A percentile compares a stretch with the other conserved stretches of the same genome.
Conservation (phyloP, 2,113 vertebrate genomes). For the Irena cyanogastra region DNA sequence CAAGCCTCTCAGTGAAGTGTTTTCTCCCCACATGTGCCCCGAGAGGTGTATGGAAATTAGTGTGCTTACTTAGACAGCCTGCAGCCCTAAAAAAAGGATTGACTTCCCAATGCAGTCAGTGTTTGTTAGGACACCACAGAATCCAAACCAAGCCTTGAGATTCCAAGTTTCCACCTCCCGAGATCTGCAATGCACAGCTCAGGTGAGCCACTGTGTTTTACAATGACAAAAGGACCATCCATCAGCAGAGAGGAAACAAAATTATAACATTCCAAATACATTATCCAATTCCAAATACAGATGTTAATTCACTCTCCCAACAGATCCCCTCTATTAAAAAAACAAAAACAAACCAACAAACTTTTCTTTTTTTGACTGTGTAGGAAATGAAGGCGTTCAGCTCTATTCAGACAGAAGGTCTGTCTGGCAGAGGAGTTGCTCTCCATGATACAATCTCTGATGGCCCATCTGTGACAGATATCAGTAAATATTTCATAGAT, state of each 20-base stretch:
- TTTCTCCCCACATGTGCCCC: background rate
- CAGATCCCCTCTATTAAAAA: background rate
- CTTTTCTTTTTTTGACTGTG: background rate
- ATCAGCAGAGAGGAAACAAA: conserved; percentile 32
- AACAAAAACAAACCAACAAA: background rate
- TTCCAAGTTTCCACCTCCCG: background rate
- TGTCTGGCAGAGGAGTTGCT: background rate
- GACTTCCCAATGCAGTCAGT: background rate
- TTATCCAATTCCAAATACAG: background rate
- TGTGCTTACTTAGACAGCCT: background rate
- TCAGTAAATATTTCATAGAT: background rate
- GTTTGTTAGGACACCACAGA: background rate
- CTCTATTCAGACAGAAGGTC: background rate
- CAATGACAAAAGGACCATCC: conserved; percentile 4
- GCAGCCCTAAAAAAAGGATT: background rate
- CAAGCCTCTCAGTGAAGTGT: background rate
- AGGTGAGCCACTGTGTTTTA: background rate
- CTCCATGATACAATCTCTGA: background rate
- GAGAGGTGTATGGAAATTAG: background rate
- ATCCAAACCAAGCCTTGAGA: background rate
- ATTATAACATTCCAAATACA: conserved; percentile 1
- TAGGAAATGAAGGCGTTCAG: background rate
- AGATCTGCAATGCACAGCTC: background rate
- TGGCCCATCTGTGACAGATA: background rate
- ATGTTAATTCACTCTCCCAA: background rate